phyloP scores from a whole-genome alignment of 2,113 vertebrate species.

The Xiphorhynchus elegans region DNA sequence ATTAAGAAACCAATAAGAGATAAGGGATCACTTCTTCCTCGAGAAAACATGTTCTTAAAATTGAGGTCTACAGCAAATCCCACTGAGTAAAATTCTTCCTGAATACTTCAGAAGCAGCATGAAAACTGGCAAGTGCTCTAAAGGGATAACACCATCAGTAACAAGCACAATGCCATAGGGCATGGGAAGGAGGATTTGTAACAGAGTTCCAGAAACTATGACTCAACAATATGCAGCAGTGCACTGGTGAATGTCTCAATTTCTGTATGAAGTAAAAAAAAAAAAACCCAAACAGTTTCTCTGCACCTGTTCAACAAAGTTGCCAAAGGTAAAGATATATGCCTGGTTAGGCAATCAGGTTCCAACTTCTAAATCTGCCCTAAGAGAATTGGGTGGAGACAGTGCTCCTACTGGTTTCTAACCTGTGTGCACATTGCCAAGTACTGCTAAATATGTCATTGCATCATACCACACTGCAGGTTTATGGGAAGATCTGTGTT shows the following conservation, averaged over 20 bases:
- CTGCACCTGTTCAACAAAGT: background rate
- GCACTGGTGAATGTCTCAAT: background rate
- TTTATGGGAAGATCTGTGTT: background rate
- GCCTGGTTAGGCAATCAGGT: background rate
- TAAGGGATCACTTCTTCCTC: background rate
- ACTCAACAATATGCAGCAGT: background rate
- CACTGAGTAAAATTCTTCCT: background rate
- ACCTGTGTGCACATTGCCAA: background rate
- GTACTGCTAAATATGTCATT: background rate
- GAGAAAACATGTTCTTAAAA: background rate
- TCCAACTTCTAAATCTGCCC: background rate
- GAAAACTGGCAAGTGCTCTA: background rate
- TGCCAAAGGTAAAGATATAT: background rate
- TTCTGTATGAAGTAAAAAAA: background rate
- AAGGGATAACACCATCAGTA: background rate
- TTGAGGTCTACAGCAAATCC: background rate
- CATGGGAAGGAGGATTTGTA: background rate
- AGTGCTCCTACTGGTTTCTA: background rate
- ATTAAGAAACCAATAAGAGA: background rate
- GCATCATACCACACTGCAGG: background rate
- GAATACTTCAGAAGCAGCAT: background rate
- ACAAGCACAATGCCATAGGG: background rate
- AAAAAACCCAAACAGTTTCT: background rate
- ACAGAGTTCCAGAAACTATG: background rate
- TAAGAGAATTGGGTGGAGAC: background rate